Evolutionary conservation across 2,797 vertebrate genomes (phyloP), one percentile per base, ranked within the genome.

Genomic region (Acipenser transmontanus): DNA sequence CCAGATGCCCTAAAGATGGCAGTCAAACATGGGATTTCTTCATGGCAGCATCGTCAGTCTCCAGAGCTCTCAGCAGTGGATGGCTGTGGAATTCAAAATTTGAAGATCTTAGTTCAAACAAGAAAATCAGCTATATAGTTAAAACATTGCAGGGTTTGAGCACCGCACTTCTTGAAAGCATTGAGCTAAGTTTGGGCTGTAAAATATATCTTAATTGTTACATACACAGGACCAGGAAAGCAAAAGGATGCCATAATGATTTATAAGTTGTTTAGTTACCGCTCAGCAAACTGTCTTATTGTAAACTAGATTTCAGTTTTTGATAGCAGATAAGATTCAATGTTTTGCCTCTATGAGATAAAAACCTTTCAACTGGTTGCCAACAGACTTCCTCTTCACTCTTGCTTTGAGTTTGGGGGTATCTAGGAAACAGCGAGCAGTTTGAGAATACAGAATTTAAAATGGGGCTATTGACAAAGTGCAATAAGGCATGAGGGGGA

Each of bases 401-500:
- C 69, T 70, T 14, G 81, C 85, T 81, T 85, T 88, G 83, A 87
- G 84, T 88, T 65, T 84, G 77, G 77, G 77, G 77, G 89, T 85
- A 88, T 81, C 91, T 89, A 91, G 89, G 90, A 91, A 85, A 93
- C 88, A 80, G 82, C 82, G 75, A 84, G 89, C 85, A 80, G 87
- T 79, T 85, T 81, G 85, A 82, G 83, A 87, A 91, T 88, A 87
- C 89, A 81, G 89, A 83, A 90, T 92, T 88, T 89, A 87, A 88
- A 91, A 90, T 85, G 85, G 85, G 87, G 85, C 91, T 87, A 91
- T 94, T 95, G 90, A 95, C 88, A 87, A 87, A 85, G 90, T 91
- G 93, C 93, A 95, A 93, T 91, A 95, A 94, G 92, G 93, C 93
- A 91, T 94, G 94, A 95, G 91, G 92, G 91, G 93, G 93, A 95